Conservation (phyloP, 2,113 vertebrate species). For the Dasypus novemcinctus region DNA sequence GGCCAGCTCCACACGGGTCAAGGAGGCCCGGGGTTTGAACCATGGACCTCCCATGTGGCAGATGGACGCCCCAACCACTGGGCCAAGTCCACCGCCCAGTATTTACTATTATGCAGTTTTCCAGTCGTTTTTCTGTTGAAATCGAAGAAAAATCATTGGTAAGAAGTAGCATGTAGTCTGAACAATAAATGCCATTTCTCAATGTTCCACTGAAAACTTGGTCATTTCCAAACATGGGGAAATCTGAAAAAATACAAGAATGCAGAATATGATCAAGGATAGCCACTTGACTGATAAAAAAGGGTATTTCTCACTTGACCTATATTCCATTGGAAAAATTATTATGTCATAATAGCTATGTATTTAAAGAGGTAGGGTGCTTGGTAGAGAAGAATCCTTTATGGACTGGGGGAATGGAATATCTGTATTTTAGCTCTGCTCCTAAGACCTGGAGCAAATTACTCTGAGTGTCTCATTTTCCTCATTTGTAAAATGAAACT, state of each 20-base stretch:
- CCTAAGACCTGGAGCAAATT: not conserved
- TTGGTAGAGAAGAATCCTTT: not conserved
- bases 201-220: not conserved
- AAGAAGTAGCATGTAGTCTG: not conserved
- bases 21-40: no score
- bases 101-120: not conserved
- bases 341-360: not conserved
- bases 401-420: not conserved
- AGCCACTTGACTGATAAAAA: not conserved
- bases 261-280: not conserved
- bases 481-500: not conserved
- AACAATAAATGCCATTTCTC: not conserved
- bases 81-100: no score
- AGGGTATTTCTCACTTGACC: not conserved
- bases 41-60: no score
- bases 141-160: not conserved
- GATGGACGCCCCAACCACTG: no score
- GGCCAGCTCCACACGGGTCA: no score
- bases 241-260: not conserved
- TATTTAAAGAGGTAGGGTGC: not conserved
- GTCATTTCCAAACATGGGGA: not conserved
- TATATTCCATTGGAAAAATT: not conserved
- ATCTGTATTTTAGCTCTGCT: not conserved
- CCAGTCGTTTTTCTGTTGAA: not conserved
- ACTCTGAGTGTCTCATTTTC: not conserved